phyloP scores from a whole-genome alignment of 2,888 invertebrate species.

The Temnothorax rugatulus region DNA sequence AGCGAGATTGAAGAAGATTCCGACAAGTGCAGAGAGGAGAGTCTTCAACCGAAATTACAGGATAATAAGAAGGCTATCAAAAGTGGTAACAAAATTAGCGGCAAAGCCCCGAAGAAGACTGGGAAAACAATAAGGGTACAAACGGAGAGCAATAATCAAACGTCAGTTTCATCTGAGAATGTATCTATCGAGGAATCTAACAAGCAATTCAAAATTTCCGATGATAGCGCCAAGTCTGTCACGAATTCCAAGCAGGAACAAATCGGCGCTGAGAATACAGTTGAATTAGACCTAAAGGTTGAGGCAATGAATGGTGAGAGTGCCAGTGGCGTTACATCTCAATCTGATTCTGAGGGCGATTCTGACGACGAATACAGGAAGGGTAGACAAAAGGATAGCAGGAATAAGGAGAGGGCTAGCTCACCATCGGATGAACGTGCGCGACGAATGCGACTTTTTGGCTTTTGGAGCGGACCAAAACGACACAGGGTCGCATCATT shows the following conservation, averaged over 20 bases:
- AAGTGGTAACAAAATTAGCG: conserved; percentile 71
- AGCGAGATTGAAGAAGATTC: conserved; percentile 80
- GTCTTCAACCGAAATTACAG: conserved; percentile 60
- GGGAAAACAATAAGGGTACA: conserved; percentile 73
- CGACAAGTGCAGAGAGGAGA: conserved; percentile 73
- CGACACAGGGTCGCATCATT: conserved; percentile 95
- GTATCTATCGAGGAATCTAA: conserved; percentile 76
- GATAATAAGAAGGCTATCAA: conserved; percentile 78
- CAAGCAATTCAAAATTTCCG: conserved; percentile 76
- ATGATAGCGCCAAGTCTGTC: conserved; percentile 70
- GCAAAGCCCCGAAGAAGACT: conserved; percentile 76
- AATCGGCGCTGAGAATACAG: conserved; percentile 65
- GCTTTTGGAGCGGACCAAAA: conserved; percentile 93
- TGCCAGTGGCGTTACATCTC: conserved; percentile 51
- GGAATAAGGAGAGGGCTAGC: conserved; percentile 75
- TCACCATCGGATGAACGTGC: conserved; percentile 82
- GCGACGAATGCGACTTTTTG: conserved; percentile 88
- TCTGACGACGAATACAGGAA: conserved; percentile 64
- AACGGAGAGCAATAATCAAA: conserved; percentile 74
- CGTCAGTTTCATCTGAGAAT: conserved; percentile 60
- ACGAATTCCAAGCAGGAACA: conserved; percentile 74
- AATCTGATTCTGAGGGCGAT: conserved; percentile 67
- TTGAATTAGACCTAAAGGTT: conserved; percentile 78
- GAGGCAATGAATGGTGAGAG: conserved; percentile 70
- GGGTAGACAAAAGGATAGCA: conserved; percentile 61